A percentile compares a stretch with the other conserved stretches of the same genome.
Evolutionary conservation across 2,113 vertebrate genomes (phyloP).

Genomic region (Carlito syrichta): DNA sequence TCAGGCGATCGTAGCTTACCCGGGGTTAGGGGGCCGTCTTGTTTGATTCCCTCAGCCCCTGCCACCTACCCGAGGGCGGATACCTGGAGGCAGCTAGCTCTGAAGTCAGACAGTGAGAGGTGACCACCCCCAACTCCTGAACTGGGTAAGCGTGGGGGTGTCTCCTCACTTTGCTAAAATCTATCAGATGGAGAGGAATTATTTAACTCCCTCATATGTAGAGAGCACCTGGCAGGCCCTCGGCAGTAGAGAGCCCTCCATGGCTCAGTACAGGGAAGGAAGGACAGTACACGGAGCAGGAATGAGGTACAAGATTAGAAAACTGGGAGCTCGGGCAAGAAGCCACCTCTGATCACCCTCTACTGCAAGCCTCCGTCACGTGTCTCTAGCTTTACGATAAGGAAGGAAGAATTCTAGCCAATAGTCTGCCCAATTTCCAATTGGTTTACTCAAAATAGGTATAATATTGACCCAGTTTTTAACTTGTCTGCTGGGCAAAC

Average conservation of each 20-base stretch:
- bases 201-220: background rate
- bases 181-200: background rate
- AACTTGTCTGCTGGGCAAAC: constrained; percentile 22
- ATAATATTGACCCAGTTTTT: background rate
- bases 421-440: background rate
- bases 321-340: background rate
- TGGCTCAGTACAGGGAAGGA: background rate
- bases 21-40: background rate
- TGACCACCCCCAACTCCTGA: background rate
- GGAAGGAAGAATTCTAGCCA: background rate
- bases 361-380: background rate
- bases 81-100: background rate
- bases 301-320: background rate
- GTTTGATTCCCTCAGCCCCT: background rate
- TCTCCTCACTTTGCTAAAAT: background rate
- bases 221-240: background rate
- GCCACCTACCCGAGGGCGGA: background rate
- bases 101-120: background rate
- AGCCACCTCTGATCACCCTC: background rate
- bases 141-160: background rate
- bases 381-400: background rate
- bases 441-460: background rate
- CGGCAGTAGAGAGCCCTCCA: background rate
- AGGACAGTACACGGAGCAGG: background rate
- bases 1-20: background rate